These are phyloP conservation scores for Oreochromis grahami DNA, from an alignment of 2,797 vertebrate species.

Conservation along the genomic window DNA sequence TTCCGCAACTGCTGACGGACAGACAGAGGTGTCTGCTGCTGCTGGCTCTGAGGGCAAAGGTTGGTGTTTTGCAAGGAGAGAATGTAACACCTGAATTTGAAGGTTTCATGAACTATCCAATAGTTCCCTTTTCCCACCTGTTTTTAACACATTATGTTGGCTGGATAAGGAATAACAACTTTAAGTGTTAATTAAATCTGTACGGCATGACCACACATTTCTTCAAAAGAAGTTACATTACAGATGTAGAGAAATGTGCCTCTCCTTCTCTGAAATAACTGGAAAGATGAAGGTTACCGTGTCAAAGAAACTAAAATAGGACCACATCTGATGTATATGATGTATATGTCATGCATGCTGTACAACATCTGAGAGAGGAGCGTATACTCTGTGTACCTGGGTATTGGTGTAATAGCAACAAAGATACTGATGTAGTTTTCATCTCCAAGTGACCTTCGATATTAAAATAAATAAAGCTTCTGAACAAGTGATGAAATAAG, in stretches of 20 bases:
- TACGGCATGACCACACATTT: neutral
- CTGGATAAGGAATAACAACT: neutral
- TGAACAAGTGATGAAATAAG: neutral
- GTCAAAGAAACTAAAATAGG: neutral
- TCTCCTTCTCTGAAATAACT: neutral
- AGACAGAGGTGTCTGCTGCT: slow-evolving; percentile 58
- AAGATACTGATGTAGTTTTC: neutral
- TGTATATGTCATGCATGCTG: neutral
- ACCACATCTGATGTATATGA: neutral
- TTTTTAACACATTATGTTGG: neutral
- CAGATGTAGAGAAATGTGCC: neutral
- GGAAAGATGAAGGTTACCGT: neutral
- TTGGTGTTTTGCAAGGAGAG: neutral
- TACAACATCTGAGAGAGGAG: neutral
- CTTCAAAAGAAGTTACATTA: neutral
- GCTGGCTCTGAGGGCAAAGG: slow-evolving; percentile 61
- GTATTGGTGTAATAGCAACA: neutral
- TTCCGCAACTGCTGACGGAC: slow-evolving; percentile 58
- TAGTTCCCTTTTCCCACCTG: neutral
- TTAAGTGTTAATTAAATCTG: neutral
- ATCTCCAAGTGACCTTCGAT: neutral
- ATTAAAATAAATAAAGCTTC: neutral
- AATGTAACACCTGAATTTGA: neutral
- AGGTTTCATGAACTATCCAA: neutral
- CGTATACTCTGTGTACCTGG: neutral